A percentile compares a stretch with the other conserved stretches of the same genome.
These are phyloP conservation scores for Aphidius colemani DNA, from an alignment of 2,888 invertebrate species.

Conservation along the genomic window DNA sequence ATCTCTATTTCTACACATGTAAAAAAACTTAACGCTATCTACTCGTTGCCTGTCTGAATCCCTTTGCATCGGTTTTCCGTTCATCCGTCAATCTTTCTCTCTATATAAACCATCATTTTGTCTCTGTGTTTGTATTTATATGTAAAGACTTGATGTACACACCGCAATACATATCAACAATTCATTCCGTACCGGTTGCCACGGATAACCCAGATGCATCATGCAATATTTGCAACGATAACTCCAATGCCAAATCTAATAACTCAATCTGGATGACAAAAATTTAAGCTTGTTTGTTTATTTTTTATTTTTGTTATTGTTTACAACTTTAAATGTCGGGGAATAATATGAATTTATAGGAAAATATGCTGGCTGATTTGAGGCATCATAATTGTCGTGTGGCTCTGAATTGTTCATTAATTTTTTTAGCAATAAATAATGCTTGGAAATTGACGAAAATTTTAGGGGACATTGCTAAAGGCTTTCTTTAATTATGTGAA, in stretches of 20 bases:
- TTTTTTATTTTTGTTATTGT: background rate
- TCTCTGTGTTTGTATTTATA: no score
- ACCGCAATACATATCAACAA: conserved; percentile 5
- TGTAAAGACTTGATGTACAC: background rate
- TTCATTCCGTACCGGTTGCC: conserved; percentile 22
- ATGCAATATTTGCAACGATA: conserved; percentile 18
- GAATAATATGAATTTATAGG: no score
- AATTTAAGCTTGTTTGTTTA: background rate
- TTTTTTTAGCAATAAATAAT: no score
- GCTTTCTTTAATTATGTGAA: no score
- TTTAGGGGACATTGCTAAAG: no score
- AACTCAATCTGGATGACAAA: conserved; percentile 7
- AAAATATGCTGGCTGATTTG: no score
- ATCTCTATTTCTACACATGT: conserved; percentile 10
- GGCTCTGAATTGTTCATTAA: no score
- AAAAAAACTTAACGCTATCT: conserved; percentile 19
- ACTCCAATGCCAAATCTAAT: conserved; percentile 18
- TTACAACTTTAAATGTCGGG: background rate
- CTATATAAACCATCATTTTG: no score
- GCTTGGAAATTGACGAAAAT: no score
- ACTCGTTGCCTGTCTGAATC: conserved; percentile 17
- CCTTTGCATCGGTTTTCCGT: conserved; percentile 22
- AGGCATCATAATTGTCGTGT: no score
- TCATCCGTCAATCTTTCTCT: conserved; percentile 16
- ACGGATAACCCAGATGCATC: conserved; percentile 26